These are phyloP conservation scores for Brassicogethes aeneus DNA, from an alignment of 2,888 invertebrate species.

Conservation along the genomic window DNA sequence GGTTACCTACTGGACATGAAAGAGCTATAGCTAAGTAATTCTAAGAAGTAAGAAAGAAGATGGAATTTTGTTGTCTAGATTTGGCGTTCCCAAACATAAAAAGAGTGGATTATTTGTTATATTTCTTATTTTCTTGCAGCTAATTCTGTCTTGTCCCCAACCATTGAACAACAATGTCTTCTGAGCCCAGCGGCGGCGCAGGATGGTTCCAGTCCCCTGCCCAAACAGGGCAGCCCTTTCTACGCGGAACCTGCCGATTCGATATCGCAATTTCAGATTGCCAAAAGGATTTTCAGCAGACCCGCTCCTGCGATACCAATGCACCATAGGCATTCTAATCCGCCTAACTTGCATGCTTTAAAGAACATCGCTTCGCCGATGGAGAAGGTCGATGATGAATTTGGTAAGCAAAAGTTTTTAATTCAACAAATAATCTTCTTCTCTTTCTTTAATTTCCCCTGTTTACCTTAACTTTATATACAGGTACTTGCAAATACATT, in stretches of 20 bases:
- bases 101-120: too few species aligned
- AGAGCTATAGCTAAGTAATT: too few species aligned
- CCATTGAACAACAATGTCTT: background rate
- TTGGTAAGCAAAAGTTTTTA: too few species aligned
- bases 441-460: too few species aligned
- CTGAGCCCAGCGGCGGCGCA: background rate
- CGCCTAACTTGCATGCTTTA: slow-evolving; percentile 36
- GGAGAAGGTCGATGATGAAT: slow-evolving; percentile 41
- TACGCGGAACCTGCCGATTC: slow-evolving; percentile 87
- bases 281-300: slow-evolving; percentile 25
- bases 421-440: too few species aligned
- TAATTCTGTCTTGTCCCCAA: background rate
- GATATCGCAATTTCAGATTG: slow-evolving; percentile 47
- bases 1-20: too few species aligned
- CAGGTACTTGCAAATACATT: too few species aligned
- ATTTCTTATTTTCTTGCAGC: background rate
- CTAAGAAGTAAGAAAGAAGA: too few species aligned
- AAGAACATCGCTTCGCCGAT: slow-evolving; percentile 30
- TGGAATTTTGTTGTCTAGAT: too few species aligned
- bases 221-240: slow-evolving; percentile 74
- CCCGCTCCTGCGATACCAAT: slow-evolving; percentile 26
- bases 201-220: background rate
- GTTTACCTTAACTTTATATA: too few species aligned
- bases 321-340: slow-evolving; percentile 44
- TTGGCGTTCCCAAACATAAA: too few species aligned